phyloP scores from a whole-genome alignment of 2,888 invertebrate species.

The Rapana venosa region DNA sequence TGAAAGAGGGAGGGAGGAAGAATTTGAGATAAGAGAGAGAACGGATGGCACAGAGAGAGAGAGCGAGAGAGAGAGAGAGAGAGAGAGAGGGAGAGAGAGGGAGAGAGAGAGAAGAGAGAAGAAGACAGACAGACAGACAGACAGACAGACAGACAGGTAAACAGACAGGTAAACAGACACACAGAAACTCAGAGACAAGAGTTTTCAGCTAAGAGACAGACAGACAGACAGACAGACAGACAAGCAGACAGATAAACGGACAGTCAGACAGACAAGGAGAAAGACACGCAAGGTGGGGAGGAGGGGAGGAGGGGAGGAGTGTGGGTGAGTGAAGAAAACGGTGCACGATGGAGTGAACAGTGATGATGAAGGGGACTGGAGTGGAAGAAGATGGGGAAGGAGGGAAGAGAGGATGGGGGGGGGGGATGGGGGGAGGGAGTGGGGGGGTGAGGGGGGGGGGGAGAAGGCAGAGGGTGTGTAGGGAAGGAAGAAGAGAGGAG shows the following conservation, averaged over 20 bases:
- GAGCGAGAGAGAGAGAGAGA: constrained; percentile 12
- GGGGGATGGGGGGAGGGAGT: background rate
- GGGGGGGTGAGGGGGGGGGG: background rate
- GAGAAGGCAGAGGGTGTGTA: background rate
- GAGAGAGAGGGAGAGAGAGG: constrained; percentile 10
- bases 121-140: too few species aligned
- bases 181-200: too few species aligned
- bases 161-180: too few species aligned
- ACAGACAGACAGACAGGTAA: too few species aligned
- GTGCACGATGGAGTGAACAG: background rate
- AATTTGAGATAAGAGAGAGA: too few species aligned
- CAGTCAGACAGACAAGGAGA: too few species aligned
- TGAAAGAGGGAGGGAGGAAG: too few species aligned
- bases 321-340: background rate
- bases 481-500: too few species aligned
- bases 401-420: background rate
- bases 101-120: background rate
- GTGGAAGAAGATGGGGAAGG: background rate
- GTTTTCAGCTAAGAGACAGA: too few species aligned
- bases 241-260: too few species aligned
- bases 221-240: too few species aligned
- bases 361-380: background rate
- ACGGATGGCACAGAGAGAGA: background rate
- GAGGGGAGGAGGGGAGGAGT: background rate
- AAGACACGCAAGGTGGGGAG: background rate